Evolutionary conservation across 2,797 vertebrate species (phyloP).

Genomic region (Sebastes kiyomatsui): DNA sequence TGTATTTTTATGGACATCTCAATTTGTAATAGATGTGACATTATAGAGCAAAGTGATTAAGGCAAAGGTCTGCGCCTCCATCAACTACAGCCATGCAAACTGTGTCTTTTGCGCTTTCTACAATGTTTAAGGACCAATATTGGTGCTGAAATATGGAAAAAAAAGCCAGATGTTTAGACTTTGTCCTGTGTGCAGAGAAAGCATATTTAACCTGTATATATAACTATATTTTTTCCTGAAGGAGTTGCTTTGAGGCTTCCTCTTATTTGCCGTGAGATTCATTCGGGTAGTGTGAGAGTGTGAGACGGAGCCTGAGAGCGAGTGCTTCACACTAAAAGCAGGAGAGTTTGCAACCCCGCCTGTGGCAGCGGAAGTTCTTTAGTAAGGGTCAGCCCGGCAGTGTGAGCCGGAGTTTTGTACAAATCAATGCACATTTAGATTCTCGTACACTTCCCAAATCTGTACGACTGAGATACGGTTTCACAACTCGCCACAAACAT

Average conservation of each 20-base stretch:
- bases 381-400: background rate
- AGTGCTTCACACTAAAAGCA: background rate
- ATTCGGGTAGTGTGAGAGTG: background rate
- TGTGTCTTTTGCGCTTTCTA: background rate
- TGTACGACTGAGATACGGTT: background rate
- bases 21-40: background rate
- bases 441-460: background rate
- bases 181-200: background rate
- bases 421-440: background rate
- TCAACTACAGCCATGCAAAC: background rate
- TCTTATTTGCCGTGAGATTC: background rate
- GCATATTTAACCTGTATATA: background rate
- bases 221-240: background rate
- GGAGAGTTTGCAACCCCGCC: background rate
- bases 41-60: background rate
- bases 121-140: background rate
- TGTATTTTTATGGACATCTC: background rate
- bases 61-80: background rate
- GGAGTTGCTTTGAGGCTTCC: background rate
- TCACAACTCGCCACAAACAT: background rate
- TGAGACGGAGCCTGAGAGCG: background rate
- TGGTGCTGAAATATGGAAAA: background rate
- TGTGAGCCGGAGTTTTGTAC: background rate
- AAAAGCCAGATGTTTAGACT: background rate
- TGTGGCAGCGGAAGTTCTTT: background rate